phyloP scores from a whole-genome alignment of 2,113 vertebrate genomes.

The Lagenorhynchus albirostris region DNA sequence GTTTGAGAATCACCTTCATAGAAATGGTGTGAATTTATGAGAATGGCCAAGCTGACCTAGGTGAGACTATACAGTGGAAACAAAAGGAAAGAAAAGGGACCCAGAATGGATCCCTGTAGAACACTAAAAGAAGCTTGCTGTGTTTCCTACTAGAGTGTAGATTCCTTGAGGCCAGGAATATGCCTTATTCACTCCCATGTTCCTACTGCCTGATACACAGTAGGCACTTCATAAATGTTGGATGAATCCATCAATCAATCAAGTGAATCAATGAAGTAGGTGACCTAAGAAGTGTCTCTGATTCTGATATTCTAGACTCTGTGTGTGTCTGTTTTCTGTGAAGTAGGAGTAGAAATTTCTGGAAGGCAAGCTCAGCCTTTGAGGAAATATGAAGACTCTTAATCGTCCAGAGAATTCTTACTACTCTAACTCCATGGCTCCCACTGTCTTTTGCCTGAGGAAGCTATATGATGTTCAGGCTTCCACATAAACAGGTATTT shows the following conservation, averaged over 20 bases:
- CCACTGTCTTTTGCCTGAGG: constrained; percentile 11
- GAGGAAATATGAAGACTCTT: not conserved
- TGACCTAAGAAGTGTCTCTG: not conserved
- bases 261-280: not conserved
- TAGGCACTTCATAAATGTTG: not conserved
- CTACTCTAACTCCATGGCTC: not conserved
- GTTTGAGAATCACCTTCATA: not conserved
- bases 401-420: not conserved
- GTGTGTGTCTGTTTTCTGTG: not conserved
- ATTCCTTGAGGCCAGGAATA: not conserved
- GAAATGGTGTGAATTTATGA: not conserved
- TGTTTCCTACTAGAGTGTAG: not conserved
- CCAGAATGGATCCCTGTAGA: not conserved
- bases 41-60: not conserved
- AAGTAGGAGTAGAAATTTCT: not conserved
- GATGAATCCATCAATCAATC: not conserved
- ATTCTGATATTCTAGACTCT: not conserved
- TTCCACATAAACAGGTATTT: constrained; percentile 47
- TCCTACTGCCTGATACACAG: not conserved
- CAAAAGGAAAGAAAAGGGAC: not conserved
- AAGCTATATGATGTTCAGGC: constrained; percentile 34
- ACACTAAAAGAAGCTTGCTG: not conserved
- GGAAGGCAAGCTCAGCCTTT: not conserved
- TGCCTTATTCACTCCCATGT: not conserved
- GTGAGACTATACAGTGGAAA: not conserved